Evolutionary conservation across 1,140 invertebrate species (phyloP).

Genomic region (Antheraea mylitta): DNA sequence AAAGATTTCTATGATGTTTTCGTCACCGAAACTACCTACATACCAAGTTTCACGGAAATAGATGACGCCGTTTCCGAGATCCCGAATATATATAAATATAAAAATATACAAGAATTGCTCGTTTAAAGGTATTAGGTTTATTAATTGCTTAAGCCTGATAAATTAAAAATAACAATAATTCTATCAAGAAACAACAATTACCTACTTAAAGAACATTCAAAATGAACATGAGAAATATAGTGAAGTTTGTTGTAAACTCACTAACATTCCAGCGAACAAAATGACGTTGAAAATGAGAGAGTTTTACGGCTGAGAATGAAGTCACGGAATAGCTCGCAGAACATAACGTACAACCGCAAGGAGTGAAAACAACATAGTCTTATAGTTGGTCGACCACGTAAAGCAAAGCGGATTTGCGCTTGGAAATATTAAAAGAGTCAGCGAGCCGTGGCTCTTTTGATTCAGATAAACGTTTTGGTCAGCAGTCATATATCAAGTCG

Average conservation of each 20-base stretch:
- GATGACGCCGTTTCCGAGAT: too few species aligned
- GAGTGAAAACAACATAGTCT: slow-evolving; percentile 53
- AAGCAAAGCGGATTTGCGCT: slow-evolving; percentile 30
- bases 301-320: slow-evolving; percentile 50
- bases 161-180: too few species aligned
- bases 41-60: too few species aligned
- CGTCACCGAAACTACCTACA: too few species aligned
- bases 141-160: too few species aligned
- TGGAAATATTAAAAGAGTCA: slow-evolving; percentile 48
- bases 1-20: too few species aligned
- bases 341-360: slow-evolving; percentile 46
- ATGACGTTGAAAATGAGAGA: slow-evolving; percentile 61
- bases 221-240: neutral
- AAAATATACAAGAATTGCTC: too few species aligned
- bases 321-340: slow-evolving; percentile 48
- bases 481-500: slow-evolving; percentile 55
- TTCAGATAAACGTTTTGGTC: slow-evolving; percentile 67
- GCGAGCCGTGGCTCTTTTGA: slow-evolving; percentile 51
- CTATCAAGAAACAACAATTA: neutral
- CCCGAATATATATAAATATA: too few species aligned
- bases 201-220: neutral
- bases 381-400: slow-evolving; percentile 43
- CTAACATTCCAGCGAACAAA: slow-evolving; percentile 41
- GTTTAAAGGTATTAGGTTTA: too few species aligned
- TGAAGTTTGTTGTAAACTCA: slow-evolving; percentile 22